phyloP scores from a whole-genome alignment of 2,888 invertebrate genomes.

The Strigamia crassipes region DNA sequence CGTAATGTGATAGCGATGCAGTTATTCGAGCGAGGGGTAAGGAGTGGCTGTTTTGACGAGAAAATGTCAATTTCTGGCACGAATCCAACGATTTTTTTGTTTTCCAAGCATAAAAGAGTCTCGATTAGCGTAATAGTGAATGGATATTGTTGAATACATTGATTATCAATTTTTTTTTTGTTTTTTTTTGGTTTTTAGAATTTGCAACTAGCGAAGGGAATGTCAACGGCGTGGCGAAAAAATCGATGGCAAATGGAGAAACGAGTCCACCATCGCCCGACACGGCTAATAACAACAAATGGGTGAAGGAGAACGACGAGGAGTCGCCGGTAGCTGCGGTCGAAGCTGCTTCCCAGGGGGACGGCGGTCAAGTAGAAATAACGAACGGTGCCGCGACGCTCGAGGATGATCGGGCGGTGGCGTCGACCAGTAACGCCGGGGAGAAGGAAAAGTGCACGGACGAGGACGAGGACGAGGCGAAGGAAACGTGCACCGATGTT shows the following conservation, averaged over 20 bases:
- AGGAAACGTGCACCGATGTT: neutral
- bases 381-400: neutral
- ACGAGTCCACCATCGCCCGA: neutral
- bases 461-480: neutral
- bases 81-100: neutral
- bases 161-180: neutral
- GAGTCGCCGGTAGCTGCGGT: neutral
- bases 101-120: neutral
- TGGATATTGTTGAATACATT: neutral
- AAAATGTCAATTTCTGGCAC: conserved; percentile 10
- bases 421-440: neutral
- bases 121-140: no score
- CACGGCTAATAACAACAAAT: conserved; percentile 25
- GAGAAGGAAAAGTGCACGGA: neutral
- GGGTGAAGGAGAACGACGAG: neutral
- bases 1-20: neutral
- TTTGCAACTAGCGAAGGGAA: neutral
- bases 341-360: neutral
- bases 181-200: neutral
- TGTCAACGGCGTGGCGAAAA: conserved; percentile 23
- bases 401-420: neutral
- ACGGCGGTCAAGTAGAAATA: neutral
- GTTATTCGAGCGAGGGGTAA: neutral
- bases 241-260: conserved; percentile 10
- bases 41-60: neutral